Percentiles rank a stretch among this genome's conserved stretches.
phyloP scores from a whole-genome alignment of 2,888 invertebrate species.

The Drosophila algonquin region DNA sequence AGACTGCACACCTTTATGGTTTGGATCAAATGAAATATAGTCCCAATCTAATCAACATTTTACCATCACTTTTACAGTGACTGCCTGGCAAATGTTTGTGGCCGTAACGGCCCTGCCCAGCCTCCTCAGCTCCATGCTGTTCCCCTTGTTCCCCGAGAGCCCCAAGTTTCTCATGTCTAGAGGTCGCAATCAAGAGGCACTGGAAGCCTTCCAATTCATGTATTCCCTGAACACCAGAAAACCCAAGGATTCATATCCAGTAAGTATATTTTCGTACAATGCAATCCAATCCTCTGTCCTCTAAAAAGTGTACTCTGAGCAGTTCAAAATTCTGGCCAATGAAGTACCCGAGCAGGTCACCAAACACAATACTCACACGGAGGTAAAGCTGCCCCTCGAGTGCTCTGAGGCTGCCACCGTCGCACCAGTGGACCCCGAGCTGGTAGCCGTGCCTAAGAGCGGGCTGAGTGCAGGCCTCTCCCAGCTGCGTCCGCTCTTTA shows the following conservation, averaged over 20 bases:
- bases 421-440: neutral
- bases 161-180: slow-evolving; percentile 82
- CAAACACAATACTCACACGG: slow-evolving; percentile 26
- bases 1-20: neutral
- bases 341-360: slow-evolving; percentile 61
- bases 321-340: slow-evolving; percentile 73
- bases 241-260: slow-evolving; percentile 87
- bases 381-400: slow-evolving; percentile 16
- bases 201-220: slow-evolving; percentile 84
- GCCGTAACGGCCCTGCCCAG: slow-evolving; percentile 69
- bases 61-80: slow-evolving; percentile 50
- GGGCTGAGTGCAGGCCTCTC: slow-evolving; percentile 85
- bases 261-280: slow-evolving; percentile 77
- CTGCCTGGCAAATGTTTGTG: slow-evolving; percentile 77
- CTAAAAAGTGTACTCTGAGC: neutral
- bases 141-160: slow-evolving; percentile 79
- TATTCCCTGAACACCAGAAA: slow-evolving; percentile 88
- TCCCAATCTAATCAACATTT: neutral
- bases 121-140: slow-evolving; percentile 53
- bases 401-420: slow-evolving; percentile 1
- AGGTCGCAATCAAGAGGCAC: slow-evolving; percentile 79
- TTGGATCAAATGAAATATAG: neutral
- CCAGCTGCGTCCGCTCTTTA: slow-evolving; percentile 88
- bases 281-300: no score
- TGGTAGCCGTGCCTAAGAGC: slow-evolving; percentile 19